Evolutionary conservation across 2,888 invertebrate genomes (phyloP).

Genomic region (Drosophila tripunctata): DNA sequence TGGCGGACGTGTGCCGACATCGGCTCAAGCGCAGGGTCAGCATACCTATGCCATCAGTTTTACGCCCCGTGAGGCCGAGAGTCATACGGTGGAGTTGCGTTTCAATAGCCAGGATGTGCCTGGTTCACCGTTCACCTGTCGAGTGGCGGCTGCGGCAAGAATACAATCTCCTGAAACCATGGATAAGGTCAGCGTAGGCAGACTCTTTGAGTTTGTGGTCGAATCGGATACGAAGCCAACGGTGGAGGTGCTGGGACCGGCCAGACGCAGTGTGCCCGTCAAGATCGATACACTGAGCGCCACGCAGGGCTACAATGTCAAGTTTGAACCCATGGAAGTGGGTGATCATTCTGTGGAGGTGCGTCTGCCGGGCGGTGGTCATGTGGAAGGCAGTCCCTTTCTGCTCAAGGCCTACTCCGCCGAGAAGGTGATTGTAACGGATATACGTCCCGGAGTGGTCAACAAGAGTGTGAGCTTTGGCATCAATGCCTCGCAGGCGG

Average conservation of each 20-base stretch:
- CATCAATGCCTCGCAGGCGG: constrained; percentile 92
- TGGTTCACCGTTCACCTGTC: constrained; percentile 86
- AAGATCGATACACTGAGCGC: constrained; percentile 84
- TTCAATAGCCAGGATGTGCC: constrained; percentile 99
- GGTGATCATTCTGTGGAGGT: constrained; percentile 96
- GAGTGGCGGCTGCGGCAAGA: constrained; percentile 91
- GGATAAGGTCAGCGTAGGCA: constrained; percentile 95
- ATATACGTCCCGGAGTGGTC: constrained; percentile 95
- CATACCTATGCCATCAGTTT: constrained; percentile 98
- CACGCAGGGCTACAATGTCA: constrained; percentile 85
- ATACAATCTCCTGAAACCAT: constrained; percentile 93
- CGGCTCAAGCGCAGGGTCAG: constrained; percentile 97
- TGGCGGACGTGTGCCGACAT: constrained; percentile 97
- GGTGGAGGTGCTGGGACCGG: constrained; percentile 92
- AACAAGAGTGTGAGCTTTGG: constrained; percentile 97
- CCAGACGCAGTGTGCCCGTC: constrained; percentile 89
- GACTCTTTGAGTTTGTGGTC: constrained; percentile 92
- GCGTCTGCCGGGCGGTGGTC: constrained; percentile 88
- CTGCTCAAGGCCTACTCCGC: constrained; percentile 98
- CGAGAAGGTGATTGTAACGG: constrained; percentile 96
- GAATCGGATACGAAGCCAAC: constrained; percentile 93
- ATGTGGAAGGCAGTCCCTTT: constrained; percentile 97
- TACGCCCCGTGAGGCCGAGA: constrained; percentile 95
- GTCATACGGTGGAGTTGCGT: constrained; percentile 96
- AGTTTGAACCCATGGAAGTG: constrained; percentile 94